Percentiles rank a stretch among this genome's conserved stretches.
These are phyloP conservation scores for Murina feae DNA, from an alignment of 2,113 vertebrate genomes.

Conservation along the genomic window DNA sequence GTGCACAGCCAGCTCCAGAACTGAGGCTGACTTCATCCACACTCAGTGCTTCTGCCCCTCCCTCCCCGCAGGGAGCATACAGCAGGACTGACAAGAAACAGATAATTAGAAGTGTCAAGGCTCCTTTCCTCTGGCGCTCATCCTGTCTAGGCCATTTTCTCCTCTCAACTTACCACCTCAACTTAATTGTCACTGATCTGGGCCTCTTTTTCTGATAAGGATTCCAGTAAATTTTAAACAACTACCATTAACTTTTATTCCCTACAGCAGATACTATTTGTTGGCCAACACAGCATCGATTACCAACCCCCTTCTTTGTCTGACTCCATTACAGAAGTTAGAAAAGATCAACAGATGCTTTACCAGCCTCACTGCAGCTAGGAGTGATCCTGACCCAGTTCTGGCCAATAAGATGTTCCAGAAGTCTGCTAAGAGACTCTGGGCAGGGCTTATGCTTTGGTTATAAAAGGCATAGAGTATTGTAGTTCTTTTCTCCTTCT, in stretches of 20 bases:
- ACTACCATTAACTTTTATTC: not conserved
- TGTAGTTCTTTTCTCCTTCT: not conserved
- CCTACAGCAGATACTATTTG: not conserved
- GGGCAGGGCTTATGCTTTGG: not conserved
- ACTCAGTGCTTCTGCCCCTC: not conserved
- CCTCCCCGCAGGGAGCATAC: not conserved
- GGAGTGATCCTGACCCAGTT: not conserved
- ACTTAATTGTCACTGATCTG: not conserved
- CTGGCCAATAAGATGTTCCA: not conserved
- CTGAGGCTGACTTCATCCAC: not conserved
- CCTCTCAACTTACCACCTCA: not conserved
- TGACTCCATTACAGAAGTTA: not conserved
- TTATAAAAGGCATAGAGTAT: not conserved
- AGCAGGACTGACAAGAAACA: not conserved
- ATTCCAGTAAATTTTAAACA: not conserved
- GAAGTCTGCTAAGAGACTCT: not conserved
- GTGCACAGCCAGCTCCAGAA: not conserved
- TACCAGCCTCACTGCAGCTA: not conserved
- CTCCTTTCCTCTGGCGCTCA: not conserved
- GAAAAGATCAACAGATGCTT: not conserved
- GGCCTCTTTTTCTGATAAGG: not conserved
- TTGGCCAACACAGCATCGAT: not conserved
- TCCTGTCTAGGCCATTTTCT: not conserved
- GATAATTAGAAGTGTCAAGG: not conserved
- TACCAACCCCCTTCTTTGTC: not conserved